A percentile compares a stretch with the other conserved stretches of the same genome.
phyloP scores from a whole-genome alignment of 2,888 invertebrate genomes.

The Teleogryllus oceanicus region DNA sequence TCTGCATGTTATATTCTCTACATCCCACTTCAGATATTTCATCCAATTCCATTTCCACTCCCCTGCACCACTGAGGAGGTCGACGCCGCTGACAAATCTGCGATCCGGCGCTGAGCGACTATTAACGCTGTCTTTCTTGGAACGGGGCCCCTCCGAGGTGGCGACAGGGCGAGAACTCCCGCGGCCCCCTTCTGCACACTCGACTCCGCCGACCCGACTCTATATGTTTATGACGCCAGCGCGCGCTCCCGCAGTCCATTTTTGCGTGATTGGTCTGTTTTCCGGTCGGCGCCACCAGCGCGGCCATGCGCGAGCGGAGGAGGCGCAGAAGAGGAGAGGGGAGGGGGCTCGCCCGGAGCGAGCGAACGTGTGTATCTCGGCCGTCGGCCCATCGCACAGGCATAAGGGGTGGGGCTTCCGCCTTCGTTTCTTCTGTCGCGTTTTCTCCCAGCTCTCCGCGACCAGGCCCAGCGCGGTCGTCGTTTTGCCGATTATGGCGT shows the following conservation, averaged over 20 bases:
- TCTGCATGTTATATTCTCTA: too few relatives aligned
- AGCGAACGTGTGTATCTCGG: neutral
- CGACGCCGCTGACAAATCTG: neutral
- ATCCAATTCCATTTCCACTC: too few relatives aligned
- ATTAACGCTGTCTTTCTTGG: neutral
- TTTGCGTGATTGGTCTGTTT: slow-evolving; percentile 18
- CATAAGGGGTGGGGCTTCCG: too few relatives aligned
- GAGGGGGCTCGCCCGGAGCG: neutral
- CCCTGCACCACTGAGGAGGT: neutral
- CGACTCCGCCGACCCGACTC: too few relatives aligned
- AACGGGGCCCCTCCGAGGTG: too few relatives aligned
- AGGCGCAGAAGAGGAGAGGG: neutral
- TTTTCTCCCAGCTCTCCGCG: too few relatives aligned
- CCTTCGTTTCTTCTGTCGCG: too few relatives aligned
- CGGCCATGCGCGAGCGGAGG: neutral
- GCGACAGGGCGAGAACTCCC: too few relatives aligned
- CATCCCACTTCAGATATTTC: too few relatives aligned
- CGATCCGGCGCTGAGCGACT: neutral
- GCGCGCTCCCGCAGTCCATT: neutral
- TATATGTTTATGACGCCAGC: neutral
- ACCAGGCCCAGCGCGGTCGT: too few relatives aligned
- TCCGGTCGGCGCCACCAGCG: neutral
- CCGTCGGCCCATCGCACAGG: neutral
- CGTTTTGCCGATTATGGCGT: too few relatives aligned
- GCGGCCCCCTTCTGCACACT: too few relatives aligned